Base-by-base conservation (phyloP, 2,888 invertebrate species). In the Epiblema foenella region DNA sequence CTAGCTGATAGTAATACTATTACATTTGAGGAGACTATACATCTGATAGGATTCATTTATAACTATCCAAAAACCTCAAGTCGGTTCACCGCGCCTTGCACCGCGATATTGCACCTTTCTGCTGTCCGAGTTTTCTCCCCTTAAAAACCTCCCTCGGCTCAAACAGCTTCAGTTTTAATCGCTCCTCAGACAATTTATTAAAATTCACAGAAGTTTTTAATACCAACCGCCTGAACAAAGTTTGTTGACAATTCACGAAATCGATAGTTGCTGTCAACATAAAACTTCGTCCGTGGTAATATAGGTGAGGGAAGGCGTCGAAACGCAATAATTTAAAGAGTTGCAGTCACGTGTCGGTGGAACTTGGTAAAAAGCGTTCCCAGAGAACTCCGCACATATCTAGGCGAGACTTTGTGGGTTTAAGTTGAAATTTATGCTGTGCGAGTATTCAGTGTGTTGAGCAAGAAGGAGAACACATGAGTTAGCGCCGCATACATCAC, bases 361-460 rank as follows among this genome's bases (percentile, higher is more conserved):
- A 86, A 85, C 59, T 71, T 86, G 87, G 85, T 87, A 88, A 90
- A 91, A 91, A 90, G 84, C 90, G 88, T 80, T 87, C 85, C 87
- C 83, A 78, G 81, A 77, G 83, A 86, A 89, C 87, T 86, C 85
- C 80, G 84, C 86, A 87, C 86, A 88, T 89, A 87, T 86, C 86
- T 84, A 85, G 83, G 85, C 81, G 79, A 79, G 83, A 89, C 85
- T 89, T 71, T 89, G 89, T 84, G 85, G 83, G 85, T 87, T 90
- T 87, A 83, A 88, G 83, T 89, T 85, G 82, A 85, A 90, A 92
- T 91, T 91, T 90, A 91, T 90, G 83, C 84, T 81, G 84, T 83
- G 87, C 77, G 83, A 86, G 86, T 85, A 85, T 88, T 85, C 83
- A 79, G 83, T 81, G 82, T 86, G 87, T 80, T 86, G 86, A 85